Base-by-base conservation (phyloP, 2,797 vertebrate species). In the Telmatherina bonti region DNA sequence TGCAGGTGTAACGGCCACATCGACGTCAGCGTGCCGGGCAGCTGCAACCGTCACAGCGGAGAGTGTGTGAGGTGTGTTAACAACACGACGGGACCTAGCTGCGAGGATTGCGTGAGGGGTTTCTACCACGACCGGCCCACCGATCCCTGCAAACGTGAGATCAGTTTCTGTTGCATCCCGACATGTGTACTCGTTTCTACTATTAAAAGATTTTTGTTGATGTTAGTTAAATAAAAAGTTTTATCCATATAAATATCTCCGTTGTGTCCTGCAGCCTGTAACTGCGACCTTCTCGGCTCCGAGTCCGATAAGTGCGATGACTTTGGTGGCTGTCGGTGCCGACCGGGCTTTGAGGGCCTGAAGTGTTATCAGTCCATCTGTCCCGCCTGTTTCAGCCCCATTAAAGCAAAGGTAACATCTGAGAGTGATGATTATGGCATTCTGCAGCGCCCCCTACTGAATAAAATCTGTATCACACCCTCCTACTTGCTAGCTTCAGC, bases 281-380 rank as follows among this genome's bases (percentile, higher is more conserved):
- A 76, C 82, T 99, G 98, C 4, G 83, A 95, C 83, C 65, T 76
- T 0, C 13, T 33, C 2, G 95, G 95, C 1, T 93, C 96, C 0
- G 90, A 92, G 83, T 91, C 92, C 0, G 10, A 53, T 5, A 92
- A 84, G 51, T 99, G 98, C 15, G 92, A 86, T 16, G 76, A 74
- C 0, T 83, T 82, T 0, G 96, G 97, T 9, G 96, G 87, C 82
- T 99, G 98, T 76, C 70, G 79, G 29, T 99, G 97, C 89, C 94
- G 91, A 80, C 87, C 94, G 0, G 96, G 96, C 20, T 96, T 95
- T 0, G 91, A 95, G 18, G 98, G 97, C 5, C 86, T 76, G 31
- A 92, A 12, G 85, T 99, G 98, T 52, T 93, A 96, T 16, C 91
- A 76, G 1, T 88, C 89, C 0, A 71, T 70, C 58, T 99, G 98